phyloP scores from a whole-genome alignment of 2,113 vertebrate species.

The Catharus fuscescens region DNA sequence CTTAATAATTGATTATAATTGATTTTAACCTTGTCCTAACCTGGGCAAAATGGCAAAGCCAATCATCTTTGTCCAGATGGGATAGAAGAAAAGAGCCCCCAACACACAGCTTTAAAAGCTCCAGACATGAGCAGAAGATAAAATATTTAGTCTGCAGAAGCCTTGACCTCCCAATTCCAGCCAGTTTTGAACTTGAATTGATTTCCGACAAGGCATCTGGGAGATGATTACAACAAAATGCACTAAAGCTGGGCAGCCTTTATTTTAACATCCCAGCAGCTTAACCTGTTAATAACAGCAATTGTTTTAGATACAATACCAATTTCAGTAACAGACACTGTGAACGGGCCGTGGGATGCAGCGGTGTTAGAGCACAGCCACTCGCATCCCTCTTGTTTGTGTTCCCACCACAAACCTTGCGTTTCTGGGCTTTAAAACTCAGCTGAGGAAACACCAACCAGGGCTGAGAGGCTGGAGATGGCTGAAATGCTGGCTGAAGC shows the following conservation, averaged over 20 bases:
- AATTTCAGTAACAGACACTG: constrained; percentile 70
- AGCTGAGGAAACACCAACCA: neutral
- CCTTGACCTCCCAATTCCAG: constrained; percentile 89
- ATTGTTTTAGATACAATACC: constrained; percentile 80
- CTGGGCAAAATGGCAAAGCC: constrained; percentile 84
- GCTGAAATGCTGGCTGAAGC: neutral
- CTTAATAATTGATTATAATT: constrained; percentile 97
- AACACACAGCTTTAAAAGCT: constrained; percentile 90
- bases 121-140: constrained; percentile 89
- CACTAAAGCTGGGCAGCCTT: constrained; percentile 88
- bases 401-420: neutral
- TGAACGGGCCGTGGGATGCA: constrained; percentile 56
- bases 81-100: constrained; percentile 80
- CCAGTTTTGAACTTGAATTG: constrained; percentile 92
- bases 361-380: neutral
- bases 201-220: constrained; percentile 95
- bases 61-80: constrained; percentile 83
- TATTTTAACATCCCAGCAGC: constrained; percentile 84
- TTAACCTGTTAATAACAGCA: constrained; percentile 85
- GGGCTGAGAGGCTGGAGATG: neutral
- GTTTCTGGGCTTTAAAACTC: neutral
- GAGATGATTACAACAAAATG: constrained; percentile 96
- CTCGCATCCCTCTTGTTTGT: neutral
- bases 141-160: constrained; percentile 95
- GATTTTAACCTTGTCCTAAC: constrained; percentile 92